Conservation (phyloP, 2,797 vertebrate species). For the Poecilia wingei region DNA sequence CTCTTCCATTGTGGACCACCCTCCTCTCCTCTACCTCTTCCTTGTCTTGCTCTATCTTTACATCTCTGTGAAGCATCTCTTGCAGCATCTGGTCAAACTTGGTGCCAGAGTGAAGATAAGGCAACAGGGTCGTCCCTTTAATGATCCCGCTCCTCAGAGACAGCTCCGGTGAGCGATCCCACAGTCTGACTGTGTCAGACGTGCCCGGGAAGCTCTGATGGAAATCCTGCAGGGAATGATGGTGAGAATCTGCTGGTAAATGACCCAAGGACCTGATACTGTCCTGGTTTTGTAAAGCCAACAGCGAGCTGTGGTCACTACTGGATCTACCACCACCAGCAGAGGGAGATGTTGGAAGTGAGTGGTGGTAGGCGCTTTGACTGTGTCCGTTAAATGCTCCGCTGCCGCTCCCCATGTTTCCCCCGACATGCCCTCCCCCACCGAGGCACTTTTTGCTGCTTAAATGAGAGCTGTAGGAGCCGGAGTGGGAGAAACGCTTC, state of each 20-base stretch:
- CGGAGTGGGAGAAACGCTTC: constrained; percentile 85
- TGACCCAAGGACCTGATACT: constrained; percentile 26
- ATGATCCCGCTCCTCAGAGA: constrained; percentile 69
- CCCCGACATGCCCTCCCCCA: constrained; percentile 63
- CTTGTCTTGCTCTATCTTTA: constrained; percentile 50
- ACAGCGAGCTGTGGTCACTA: constrained; percentile 64
- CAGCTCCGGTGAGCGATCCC: constrained; percentile 73
- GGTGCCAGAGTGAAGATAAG: constrained; percentile 73
- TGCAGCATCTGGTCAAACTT: constrained; percentile 83
- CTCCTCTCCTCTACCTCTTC: constrained; percentile 44
- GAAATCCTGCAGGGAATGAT: constrained; percentile 52
- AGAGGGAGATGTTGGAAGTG: constrained; percentile 73
- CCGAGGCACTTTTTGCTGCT: constrained; percentile 85
- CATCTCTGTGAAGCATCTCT: constrained; percentile 79
- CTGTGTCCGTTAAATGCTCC: constrained; percentile 71
- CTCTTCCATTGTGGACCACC: constrained; percentile 47
- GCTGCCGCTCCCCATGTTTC: constrained; percentile 41
- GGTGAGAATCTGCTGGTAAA: constrained; percentile 44
- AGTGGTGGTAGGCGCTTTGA: constrained; percentile 61
- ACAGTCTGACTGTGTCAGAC: constrained; percentile 57
- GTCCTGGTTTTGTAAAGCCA: constrained; percentile 54
- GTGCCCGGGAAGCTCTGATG: constrained; percentile 48
- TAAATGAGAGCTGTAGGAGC: constrained; percentile 85
- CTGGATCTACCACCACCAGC: constrained; percentile 64
- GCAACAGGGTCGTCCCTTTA: constrained; percentile 75